These are phyloP conservation scores for Microcebus murinus DNA, from an alignment of 2,113 vertebrate species.

Conservation along the genomic window DNA sequence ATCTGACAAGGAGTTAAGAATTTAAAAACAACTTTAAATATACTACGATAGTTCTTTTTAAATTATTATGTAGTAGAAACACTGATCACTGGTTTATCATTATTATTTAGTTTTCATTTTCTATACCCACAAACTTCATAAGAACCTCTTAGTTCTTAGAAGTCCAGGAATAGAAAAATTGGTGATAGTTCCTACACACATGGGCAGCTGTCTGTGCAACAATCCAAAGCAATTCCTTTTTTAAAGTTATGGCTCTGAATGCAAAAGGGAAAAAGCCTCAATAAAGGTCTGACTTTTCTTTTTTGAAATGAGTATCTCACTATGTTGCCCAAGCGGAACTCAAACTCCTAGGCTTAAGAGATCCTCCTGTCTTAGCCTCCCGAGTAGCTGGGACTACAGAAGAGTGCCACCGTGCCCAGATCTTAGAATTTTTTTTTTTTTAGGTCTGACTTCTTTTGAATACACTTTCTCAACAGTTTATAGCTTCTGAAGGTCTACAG, in stretches of 20 bases:
- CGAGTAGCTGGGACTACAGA: too few relatives aligned
- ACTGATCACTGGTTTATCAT: background rate
- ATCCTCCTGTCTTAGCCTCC: too few relatives aligned
- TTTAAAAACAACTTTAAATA: background rate
- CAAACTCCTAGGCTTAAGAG: too few relatives aligned
- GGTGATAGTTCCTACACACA: background rate
- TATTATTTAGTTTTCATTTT: constrained; percentile 1
- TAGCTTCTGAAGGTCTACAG: background rate
- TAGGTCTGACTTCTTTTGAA: background rate
- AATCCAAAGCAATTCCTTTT: background rate
- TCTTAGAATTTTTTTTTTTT: too few relatives aligned
- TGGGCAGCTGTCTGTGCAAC: background rate
- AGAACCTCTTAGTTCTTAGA: background rate
- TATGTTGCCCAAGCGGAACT: too few relatives aligned
- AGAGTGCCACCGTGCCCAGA: too few relatives aligned
- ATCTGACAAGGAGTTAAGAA: background rate
- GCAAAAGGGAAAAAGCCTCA: constrained; percentile 6
- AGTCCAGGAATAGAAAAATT: background rate
- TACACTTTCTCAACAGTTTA: background rate
- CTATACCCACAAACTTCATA: background rate
- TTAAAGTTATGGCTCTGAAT: background rate
- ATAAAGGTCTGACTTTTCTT: background rate
- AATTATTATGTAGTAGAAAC: background rate
- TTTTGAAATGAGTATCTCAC: too few relatives aligned
- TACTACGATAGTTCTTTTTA: background rate